A percentile compares a stretch with the other conserved stretches of the same genome.
Conservation (phyloP, 1,140 invertebrate genomes). For the Mamestra configurata region DNA sequence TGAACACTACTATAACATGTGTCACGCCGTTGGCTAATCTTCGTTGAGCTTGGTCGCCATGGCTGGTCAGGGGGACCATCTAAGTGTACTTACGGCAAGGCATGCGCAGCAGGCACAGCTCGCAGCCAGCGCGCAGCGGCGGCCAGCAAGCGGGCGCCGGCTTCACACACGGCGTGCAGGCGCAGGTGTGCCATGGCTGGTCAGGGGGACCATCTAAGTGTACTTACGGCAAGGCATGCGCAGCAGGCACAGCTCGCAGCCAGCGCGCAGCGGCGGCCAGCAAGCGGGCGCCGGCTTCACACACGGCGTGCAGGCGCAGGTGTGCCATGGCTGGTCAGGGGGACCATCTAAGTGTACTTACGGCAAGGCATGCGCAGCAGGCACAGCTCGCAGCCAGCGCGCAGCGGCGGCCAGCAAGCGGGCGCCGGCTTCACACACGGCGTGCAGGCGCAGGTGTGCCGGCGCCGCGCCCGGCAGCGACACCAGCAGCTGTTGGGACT, state of each 20-base stretch:
- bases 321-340: constrained; percentile 76
- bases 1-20: too few relatives aligned
- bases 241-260: constrained; percentile 66
- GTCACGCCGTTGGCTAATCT: too few relatives aligned
- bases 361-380: constrained; percentile 64
- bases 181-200: constrained; percentile 75
- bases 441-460: constrained; percentile 76
- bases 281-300: constrained; percentile 74
- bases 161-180: too few relatives aligned
- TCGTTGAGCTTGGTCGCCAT: constrained; percentile 62
- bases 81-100: constrained; percentile 66
- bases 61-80: constrained; percentile 73
- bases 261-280: constrained; percentile 75
- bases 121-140: constrained; percentile 73
- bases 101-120: constrained; percentile 62
- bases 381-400: constrained; percentile 71
- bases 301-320: too few relatives aligned
- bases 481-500: constrained; percentile 64
- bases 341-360: constrained; percentile 68
- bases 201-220: constrained; percentile 66
- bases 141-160: constrained; percentile 75
- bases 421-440: constrained; percentile 80
- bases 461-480: constrained; percentile 62
- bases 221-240: constrained; percentile 68
- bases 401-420: constrained; percentile 75